These are phyloP conservation scores for Dromaius novaehollandiae DNA, from an alignment of 2,113 vertebrate genomes.

Conservation along the genomic window DNA sequence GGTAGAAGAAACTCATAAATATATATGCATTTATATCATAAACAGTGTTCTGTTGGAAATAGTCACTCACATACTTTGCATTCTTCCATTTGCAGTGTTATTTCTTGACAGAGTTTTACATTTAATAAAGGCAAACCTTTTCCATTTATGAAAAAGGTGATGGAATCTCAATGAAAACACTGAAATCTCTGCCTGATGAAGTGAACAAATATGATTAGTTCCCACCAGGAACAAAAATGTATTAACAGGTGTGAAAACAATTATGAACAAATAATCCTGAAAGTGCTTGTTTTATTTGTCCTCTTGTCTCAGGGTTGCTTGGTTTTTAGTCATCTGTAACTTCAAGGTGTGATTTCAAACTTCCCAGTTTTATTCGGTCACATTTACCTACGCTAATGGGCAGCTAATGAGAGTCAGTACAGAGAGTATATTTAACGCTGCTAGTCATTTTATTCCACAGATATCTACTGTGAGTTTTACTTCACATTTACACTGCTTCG, in stretches of 20 bases:
- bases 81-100: neutral
- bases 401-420: neutral
- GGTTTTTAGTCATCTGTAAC: neutral
- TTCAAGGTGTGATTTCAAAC: neutral
- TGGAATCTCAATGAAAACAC: neutral
- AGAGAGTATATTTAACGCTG: slow-evolving; percentile 10
- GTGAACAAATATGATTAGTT: neutral
- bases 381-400: neutral
- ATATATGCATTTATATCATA: neutral
- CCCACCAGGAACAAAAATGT: neutral
- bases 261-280: neutral
- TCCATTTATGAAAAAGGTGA: neutral
- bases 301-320: neutral
- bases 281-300: neutral
- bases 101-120: neutral
- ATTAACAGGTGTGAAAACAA: neutral
- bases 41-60: neutral
- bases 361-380: neutral
- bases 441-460: neutral
- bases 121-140: neutral
- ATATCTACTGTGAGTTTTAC: neutral
- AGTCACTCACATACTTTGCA: neutral
- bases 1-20: fast-evolving
- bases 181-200: neutral
- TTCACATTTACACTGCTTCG: neutral